phyloP scores from a whole-genome alignment of 2,888 invertebrate species.

The Philereme vetulata region DNA sequence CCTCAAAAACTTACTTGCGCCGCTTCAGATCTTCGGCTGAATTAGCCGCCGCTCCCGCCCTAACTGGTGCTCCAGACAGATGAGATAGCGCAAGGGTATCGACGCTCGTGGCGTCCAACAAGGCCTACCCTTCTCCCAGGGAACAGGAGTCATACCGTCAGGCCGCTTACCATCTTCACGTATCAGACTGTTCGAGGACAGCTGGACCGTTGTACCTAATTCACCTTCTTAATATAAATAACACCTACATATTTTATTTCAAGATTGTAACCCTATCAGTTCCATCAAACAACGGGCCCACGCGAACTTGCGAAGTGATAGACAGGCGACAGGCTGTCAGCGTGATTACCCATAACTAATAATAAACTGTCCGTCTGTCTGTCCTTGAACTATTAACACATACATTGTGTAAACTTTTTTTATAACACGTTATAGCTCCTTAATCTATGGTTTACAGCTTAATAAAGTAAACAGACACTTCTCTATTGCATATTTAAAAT shows the following conservation, averaged over 20 bases:
- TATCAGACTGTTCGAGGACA: no score
- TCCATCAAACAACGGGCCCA: slow-evolving; percentile 29
- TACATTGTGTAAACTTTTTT: slow-evolving; percentile 35
- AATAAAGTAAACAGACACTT: slow-evolving; percentile 21
- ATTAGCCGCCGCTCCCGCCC: no score
- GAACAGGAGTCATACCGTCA: no score
- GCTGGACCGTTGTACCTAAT: neutral
- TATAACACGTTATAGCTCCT: slow-evolving; percentile 11
- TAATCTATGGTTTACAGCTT: slow-evolving; percentile 25
- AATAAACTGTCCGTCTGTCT: slow-evolving; percentile 31
- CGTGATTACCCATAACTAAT: slow-evolving; percentile 43
- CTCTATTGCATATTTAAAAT: slow-evolving; percentile 21
- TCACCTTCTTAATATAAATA: neutral
- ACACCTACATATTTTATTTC: neutral
- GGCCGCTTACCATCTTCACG: no score
- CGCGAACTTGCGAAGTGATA: slow-evolving; percentile 40
- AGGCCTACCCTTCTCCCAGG: no score
- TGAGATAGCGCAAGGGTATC: no score
- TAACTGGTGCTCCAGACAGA: no score
- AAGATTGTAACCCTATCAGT: slow-evolving; percentile 20
- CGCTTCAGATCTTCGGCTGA: no score
- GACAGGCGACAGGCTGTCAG: slow-evolving; percentile 43
- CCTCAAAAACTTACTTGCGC: no score
- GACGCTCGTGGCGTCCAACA: no score
- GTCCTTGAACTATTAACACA: slow-evolving; percentile 53